A percentile compares a stretch with the other conserved stretches of the same genome.
phyloP scores from a whole-genome alignment of 2,888 invertebrate species.

The Lycia hirtaria region DNA sequence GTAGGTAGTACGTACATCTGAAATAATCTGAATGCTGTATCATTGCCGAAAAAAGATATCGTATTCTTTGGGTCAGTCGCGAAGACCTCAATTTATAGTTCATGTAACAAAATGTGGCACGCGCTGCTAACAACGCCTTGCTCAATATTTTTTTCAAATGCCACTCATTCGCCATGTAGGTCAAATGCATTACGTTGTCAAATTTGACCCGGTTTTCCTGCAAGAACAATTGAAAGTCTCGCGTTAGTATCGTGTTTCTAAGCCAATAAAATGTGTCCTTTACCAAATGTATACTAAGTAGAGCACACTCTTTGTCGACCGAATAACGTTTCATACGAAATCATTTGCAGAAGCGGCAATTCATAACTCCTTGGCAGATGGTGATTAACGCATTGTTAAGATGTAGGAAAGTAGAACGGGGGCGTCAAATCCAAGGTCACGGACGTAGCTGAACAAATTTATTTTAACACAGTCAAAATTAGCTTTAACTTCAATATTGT shows the following conservation, averaged over 20 bases:
- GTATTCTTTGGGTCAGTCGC: conserved; percentile 1
- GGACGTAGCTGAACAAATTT: conserved; percentile 72
- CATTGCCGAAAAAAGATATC: not conserved
- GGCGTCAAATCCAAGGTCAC: conserved; percentile 77
- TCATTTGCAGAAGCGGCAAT: conserved; percentile 46
- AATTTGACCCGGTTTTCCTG: conserved; percentile 74
- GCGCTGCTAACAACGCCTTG: conserved; percentile 46
- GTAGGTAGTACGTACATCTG: not conserved
- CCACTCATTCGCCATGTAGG: conserved; percentile 71
- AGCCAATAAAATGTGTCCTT: conserved; percentile 32
- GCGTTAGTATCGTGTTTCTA: conserved; percentile 31
- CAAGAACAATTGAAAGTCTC: conserved; percentile 49
- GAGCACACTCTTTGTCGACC: conserved; percentile 13
- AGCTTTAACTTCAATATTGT: conserved; percentile 55
- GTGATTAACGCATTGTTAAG: conserved; percentile 77
- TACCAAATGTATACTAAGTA: conserved; percentile 21
- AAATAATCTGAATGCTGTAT: not conserved
- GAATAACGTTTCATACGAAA: conserved; percentile 29
- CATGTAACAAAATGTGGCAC: conserved; percentile 24
- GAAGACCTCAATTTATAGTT: conserved; percentile 30
- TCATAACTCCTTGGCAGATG: conserved; percentile 58
- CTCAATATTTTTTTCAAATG: conserved; percentile 66
- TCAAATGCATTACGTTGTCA: conserved; percentile 78
- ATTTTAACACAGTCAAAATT: conserved; percentile 64
- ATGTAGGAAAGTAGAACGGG: conserved; percentile 80